Evolutionary conservation across 2,888 invertebrate species (phyloP).

Genomic region (Drosophila quinaria): DNA sequence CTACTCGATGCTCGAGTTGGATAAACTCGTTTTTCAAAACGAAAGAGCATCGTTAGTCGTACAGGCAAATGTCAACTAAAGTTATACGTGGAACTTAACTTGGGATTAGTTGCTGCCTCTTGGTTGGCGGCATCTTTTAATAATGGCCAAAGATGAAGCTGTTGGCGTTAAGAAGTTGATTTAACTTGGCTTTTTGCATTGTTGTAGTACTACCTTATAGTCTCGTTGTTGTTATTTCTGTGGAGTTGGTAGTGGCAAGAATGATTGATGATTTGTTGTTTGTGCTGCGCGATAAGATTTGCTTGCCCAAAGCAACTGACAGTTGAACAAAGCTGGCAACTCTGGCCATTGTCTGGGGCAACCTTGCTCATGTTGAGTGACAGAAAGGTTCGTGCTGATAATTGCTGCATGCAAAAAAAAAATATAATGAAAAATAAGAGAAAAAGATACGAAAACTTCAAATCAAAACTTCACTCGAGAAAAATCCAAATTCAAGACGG

Average conservation of each 20-base stretch:
- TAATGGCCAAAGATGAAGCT: constrained; percentile 59
- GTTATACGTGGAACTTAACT: constrained; percentile 4
- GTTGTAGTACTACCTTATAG: constrained; percentile 17
- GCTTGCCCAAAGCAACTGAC: constrained; percentile 36
- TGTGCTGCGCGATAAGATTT: constrained; percentile 61
- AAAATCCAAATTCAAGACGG: constrained; percentile 17
- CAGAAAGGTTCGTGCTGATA: constrained; percentile 75
- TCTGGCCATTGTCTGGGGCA: constrained; percentile 66
- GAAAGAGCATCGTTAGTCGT: constrained; percentile 17
- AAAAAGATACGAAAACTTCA: constrained; percentile 19
- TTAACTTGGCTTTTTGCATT: constrained; percentile 51
- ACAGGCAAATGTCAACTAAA: constrained; percentile 7
- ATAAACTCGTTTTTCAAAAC: neutral
- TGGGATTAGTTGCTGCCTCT: constrained; percentile 4
- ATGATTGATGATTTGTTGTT: constrained; percentile 69
- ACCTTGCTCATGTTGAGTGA: constrained; percentile 67
- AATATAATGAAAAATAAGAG: neutral
- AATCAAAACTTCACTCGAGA: constrained; percentile 18
- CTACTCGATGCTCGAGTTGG: neutral
- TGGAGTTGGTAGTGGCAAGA: constrained; percentile 28
- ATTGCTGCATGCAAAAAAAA: constrained; percentile 68
- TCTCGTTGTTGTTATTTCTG: constrained; percentile 22
- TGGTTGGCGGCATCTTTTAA: constrained; percentile 17
- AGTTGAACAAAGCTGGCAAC: constrained; percentile 46
- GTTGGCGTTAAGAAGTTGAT: constrained; percentile 75